These are phyloP conservation scores for Malurus alboscapulatus DNA, from an alignment of 2,113 vertebrate genomes.

Conservation along the genomic window DNA sequence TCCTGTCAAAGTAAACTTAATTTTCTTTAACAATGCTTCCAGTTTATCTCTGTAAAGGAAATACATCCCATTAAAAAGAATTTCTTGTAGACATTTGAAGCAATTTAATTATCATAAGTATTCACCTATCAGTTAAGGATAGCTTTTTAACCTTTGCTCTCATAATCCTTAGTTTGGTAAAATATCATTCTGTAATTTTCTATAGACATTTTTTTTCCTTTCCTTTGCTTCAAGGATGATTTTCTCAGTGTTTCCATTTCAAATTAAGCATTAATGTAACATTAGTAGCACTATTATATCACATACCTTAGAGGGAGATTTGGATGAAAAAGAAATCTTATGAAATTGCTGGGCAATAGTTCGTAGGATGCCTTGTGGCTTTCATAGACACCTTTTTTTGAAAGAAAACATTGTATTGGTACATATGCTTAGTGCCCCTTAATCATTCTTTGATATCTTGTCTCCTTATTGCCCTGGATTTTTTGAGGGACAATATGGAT, in stretches of 20 bases:
- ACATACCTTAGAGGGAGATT: neutral
- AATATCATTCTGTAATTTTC: neutral
- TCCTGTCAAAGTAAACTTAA: neutral
- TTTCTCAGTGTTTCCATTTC: neutral
- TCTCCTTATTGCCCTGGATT: neutral
- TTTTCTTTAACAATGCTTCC: neutral
- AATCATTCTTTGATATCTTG: neutral
- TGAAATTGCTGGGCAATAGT: neutral
- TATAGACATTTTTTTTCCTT: neutral
- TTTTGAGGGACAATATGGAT: neutral
- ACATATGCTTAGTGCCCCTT: neutral
- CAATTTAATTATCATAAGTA: neutral
- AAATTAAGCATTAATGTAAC: neutral
- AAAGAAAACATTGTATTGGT: neutral
- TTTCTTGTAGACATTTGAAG: neutral
- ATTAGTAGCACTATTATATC: neutral
- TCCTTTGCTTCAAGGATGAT: neutral
- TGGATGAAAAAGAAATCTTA: neutral
- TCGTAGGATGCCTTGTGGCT: neutral
- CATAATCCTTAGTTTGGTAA: neutral
- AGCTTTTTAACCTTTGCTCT: neutral
- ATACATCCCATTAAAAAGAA: neutral
- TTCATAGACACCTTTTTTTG: neutral
- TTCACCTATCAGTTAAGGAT: neutral
- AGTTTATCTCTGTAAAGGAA: neutral